Conservation (phyloP, 2,113 vertebrate species). For the Tricholaema leucomelas region DNA sequence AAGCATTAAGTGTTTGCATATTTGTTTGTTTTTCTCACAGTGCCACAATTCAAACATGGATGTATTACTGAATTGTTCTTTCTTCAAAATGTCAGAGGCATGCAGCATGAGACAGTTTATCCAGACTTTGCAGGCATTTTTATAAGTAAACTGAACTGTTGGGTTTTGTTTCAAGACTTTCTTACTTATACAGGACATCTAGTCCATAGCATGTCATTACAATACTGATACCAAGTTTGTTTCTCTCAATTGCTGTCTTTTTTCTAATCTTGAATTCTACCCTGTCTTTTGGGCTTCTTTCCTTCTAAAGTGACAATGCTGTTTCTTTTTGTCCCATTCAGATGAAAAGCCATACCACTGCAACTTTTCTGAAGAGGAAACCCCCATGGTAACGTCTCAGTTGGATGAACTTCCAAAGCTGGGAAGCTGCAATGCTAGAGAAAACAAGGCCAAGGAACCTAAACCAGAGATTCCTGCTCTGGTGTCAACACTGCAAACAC, state of each 20-base stretch:
- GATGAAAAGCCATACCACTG: constrained; percentile 82
- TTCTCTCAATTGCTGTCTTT: not conserved
- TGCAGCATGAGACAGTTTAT: not conserved
- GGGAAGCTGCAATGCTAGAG: not conserved
- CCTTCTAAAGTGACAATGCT: constrained; percentile 1
- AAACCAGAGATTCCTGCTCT: constrained; percentile 16
- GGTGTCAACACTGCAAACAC: constrained; percentile 8
- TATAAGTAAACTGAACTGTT: not conserved
- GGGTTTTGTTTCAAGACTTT: not conserved
- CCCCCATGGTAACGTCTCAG: constrained; percentile 66
- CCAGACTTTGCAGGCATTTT: not conserved
- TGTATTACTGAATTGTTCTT: not conserved
- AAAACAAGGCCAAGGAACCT: constrained; percentile 18
- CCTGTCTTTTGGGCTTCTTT: not conserved
- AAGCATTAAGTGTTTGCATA: not conserved
- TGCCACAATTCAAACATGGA: not conserved
- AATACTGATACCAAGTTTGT: not conserved
- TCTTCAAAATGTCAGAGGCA: not conserved
- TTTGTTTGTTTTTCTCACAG: not conserved
- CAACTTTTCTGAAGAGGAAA: constrained; percentile 74
- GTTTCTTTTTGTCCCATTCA: constrained; percentile 68
- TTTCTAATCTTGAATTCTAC: not conserved
- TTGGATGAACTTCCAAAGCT: constrained; percentile 65
- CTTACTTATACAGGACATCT: not conserved
- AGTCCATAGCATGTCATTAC: not conserved